Conservation (phyloP, 2,888 invertebrate genomes). For the Dinocampus coccinellae region DNA sequence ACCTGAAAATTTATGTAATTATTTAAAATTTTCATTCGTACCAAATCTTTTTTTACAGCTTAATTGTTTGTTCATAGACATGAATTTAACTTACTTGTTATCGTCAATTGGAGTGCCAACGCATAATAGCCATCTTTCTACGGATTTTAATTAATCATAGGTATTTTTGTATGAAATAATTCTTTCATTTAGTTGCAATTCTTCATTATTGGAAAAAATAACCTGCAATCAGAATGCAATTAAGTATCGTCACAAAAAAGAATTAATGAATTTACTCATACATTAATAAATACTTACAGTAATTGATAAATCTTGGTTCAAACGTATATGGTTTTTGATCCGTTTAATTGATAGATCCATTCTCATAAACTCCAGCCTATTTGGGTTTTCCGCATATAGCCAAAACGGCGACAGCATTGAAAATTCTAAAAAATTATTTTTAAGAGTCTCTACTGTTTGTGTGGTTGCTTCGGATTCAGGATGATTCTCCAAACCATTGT, state of each 20-base stretch:
- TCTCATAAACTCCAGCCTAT: too few species aligned
- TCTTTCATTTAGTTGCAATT: not conserved
- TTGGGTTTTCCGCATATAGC: too few species aligned
- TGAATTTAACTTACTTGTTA: not conserved
- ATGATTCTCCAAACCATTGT: not conserved
- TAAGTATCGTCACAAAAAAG: not conserved
- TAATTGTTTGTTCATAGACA: too few species aligned
- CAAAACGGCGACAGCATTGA: too few species aligned
- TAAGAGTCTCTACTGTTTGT: not conserved
- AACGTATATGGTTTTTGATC: too few species aligned
- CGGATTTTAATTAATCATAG: not conserved
- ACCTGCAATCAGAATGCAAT: not conserved
- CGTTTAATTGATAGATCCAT: too few species aligned
- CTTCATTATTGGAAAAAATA: slow-evolving; percentile 2
- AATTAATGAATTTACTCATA: not conserved
- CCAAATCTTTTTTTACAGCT: too few species aligned
- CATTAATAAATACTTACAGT: not conserved
- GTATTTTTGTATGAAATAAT: not conserved
- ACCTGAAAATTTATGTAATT: too few species aligned
- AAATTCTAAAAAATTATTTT: not conserved
- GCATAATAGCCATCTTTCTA: slow-evolving; percentile 11
- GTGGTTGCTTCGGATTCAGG: not conserved
- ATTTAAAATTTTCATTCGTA: too few species aligned
- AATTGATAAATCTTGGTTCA: too few species aligned
- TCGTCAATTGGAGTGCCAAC: slow-evolving; percentile 12